phyloP scores from a whole-genome alignment of 2,113 vertebrate species.

The Pipra filicauda region DNA sequence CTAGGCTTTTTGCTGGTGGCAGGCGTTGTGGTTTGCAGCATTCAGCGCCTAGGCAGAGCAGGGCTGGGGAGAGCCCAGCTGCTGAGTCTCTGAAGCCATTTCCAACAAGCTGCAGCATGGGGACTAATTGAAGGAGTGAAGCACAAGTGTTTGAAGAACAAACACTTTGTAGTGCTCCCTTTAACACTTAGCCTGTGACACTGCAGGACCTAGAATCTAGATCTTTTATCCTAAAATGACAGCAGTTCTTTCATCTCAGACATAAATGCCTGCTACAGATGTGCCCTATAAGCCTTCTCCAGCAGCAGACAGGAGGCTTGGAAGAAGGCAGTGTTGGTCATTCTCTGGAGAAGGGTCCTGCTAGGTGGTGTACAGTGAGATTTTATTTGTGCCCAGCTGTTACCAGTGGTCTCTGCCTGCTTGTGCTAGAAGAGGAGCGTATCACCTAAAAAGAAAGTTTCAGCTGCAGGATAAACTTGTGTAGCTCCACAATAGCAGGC shows the following conservation, averaged over 20 bases:
- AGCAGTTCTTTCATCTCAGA: neutral
- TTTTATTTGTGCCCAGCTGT: neutral
- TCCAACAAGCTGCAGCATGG: neutral
- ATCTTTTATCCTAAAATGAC: neutral
- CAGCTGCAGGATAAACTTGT: neutral
- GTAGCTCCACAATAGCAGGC: neutral
- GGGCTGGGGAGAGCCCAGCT: neutral
- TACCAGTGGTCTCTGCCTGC: neutral
- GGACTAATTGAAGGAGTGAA: neutral
- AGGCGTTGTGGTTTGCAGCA: neutral
- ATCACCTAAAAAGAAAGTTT: neutral
- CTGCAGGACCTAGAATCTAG: neutral
- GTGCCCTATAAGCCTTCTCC: neutral
- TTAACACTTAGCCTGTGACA: neutral
- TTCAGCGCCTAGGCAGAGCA: neutral
- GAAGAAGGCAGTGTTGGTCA: neutral
- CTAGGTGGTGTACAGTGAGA: neutral
- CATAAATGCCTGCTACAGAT: fast-evolving
- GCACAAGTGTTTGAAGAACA: neutral
- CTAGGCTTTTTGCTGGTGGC: conserved; percentile 45
- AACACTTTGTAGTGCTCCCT: neutral
- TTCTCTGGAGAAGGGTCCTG: neutral
- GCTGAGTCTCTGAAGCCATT: neutral
- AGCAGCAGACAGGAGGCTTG: neutral
- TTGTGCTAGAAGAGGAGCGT: fast-evolving